phyloP scores from a whole-genome alignment of 2,888 invertebrate species.

The Osmoderma eremita region DNA sequence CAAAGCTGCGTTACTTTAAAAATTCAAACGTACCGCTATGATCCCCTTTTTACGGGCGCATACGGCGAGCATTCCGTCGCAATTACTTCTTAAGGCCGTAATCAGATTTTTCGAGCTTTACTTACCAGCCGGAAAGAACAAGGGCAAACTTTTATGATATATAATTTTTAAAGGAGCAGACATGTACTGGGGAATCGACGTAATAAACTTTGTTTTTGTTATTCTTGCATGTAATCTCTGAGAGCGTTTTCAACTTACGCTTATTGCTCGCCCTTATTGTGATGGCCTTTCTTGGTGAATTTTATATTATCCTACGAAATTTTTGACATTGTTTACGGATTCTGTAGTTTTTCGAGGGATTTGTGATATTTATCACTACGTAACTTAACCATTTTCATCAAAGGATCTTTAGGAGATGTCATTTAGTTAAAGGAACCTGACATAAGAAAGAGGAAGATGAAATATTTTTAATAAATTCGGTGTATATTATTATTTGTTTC shows the following conservation, averaged over 20 bases:
- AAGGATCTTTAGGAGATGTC: no score
- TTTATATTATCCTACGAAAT: constrained; percentile 25
- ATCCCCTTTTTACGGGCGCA: constrained; percentile 2
- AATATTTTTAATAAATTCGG: no score
- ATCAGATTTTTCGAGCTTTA: constrained; percentile 33
- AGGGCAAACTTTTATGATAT: constrained; percentile 21
- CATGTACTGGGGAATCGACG: constrained; percentile 22
- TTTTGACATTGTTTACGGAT: constrained; percentile 30
- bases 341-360: neutral
- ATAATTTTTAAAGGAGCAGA: constrained; percentile 17
- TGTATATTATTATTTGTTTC: no score
- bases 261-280: constrained; percentile 29
- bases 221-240: constrained; percentile 34
- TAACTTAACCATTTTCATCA: neutral
- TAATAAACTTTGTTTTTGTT: constrained; percentile 38
- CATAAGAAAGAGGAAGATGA: no score
- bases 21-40: constrained; percentile 25
- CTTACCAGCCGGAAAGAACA: constrained; percentile 13
- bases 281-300: constrained; percentile 17
- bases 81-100: constrained; percentile 26
- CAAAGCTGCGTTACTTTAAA: constrained; percentile 24
- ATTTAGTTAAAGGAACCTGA: no score
- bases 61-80: constrained; percentile 17
- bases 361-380: neutral
- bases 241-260: constrained; percentile 23